Conservation (phyloP, 2,888 invertebrate genomes). For the Sminthurides aquaticus region DNA sequence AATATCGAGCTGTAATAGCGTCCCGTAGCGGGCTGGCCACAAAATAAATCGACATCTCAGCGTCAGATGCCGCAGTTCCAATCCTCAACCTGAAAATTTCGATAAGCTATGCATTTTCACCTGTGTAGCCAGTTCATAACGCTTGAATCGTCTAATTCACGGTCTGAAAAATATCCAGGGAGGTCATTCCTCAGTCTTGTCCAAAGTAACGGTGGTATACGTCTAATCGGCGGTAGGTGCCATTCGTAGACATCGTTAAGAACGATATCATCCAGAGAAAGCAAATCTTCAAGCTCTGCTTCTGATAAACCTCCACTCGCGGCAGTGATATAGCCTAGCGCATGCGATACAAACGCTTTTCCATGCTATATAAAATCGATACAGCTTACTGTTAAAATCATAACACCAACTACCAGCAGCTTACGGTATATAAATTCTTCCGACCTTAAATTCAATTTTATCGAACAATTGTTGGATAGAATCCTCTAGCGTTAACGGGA, state of each 20-base stretch:
- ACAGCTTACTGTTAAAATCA: not conserved
- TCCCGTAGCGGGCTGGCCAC: too few species aligned
- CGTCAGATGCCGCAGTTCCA: too few species aligned
- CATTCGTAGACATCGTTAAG: slow-evolving; percentile 96
- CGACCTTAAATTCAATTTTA: not conserved
- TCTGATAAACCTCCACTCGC: slow-evolving; percentile 84
- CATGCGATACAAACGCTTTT: slow-evolving; percentile 82
- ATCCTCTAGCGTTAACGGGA: not conserved
- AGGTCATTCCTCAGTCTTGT: slow-evolving; percentile 91
- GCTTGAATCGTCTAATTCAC: slow-evolving; percentile 93
- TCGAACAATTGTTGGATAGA: not conserved
- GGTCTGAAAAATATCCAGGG: slow-evolving; percentile 88
- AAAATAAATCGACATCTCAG: too few species aligned
- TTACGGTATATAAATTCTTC: not conserved
- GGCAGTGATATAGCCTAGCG: slow-evolving; percentile 90
- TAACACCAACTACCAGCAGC: not conserved
- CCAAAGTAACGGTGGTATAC: slow-evolving; percentile 93
- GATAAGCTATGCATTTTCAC: slow-evolving; percentile 67
- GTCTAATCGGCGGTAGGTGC: slow-evolving; percentile 88
- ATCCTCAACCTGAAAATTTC: too few species aligned
- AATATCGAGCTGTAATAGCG: slow-evolving; percentile 89
- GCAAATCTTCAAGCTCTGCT: slow-evolving; percentile 86
- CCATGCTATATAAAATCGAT: slow-evolving; percentile 65
- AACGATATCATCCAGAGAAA: slow-evolving; percentile 86
- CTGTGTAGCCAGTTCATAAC: slow-evolving; percentile 96